Conservation (phyloP, 2,888 invertebrate genomes). For the Achlya flavicornis region DNA sequence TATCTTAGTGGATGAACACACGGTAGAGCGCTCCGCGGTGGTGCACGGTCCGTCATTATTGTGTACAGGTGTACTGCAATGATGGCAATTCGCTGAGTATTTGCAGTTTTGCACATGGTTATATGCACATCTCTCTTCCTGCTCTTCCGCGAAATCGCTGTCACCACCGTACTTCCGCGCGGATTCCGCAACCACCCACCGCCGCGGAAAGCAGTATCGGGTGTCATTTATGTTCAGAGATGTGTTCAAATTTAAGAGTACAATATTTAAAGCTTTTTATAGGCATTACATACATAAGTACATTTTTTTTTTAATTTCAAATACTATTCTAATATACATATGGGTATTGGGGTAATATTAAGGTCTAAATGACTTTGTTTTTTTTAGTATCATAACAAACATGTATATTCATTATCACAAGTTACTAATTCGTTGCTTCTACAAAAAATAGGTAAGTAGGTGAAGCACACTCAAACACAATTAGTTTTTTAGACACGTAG, state of each 20-base stretch:
- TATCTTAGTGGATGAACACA: neutral
- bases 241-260: conserved; percentile 4
- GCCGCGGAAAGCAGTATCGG: too few species aligned
- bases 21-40: too few species aligned
- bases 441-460: conserved; percentile 8
- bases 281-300: conserved; percentile 21
- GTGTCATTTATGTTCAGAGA: neutral
- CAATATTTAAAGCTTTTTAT: conserved; percentile 26
- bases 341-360: neutral
- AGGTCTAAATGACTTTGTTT: neutral
- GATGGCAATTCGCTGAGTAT: too few species aligned
- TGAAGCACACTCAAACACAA: conserved; percentile 12
- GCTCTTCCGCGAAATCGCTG: too few species aligned
- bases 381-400: conserved; percentile 9
- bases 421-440: conserved; percentile 19
- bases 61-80: too few species aligned
- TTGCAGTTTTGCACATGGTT: too few species aligned
- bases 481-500: neutral
- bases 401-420: conserved; percentile 18
- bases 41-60: too few species aligned
- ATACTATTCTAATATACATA: neutral
- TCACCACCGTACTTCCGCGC: too few species aligned
- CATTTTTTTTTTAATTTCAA: neutral
- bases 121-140: too few species aligned
- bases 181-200: too few species aligned